These are phyloP conservation scores for Pyrrhia umbra DNA, from an alignment of 2,888 invertebrate species.

Conservation along the genomic window DNA sequence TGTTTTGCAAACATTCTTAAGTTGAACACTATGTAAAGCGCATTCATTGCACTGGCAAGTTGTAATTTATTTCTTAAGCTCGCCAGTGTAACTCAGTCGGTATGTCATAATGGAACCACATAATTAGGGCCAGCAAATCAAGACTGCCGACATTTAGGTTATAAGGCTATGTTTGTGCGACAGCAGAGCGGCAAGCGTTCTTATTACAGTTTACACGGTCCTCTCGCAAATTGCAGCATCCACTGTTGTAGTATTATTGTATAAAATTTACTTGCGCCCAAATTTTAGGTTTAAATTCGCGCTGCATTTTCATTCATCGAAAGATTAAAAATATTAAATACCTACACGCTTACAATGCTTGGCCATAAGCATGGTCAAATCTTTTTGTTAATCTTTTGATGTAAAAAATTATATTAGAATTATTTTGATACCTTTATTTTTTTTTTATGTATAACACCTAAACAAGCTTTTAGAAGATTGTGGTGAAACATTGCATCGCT, in stretches of 20 bases:
- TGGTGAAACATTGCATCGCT: no score
- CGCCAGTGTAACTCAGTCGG: conserved; percentile 15
- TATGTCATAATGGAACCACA: conserved; percentile 23
- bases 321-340: no score
- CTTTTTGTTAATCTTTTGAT: no score
- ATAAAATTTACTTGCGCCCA: no score
- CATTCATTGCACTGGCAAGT: conserved; percentile 17
- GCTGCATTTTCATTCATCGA: no score
- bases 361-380: no score
- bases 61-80: conserved; percentile 35
- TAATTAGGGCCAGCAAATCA: conserved; percentile 47
- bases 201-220: background rate
- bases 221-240: background rate
- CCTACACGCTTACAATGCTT: no score
- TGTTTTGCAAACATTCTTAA: conserved; percentile 19
- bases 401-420: no score
- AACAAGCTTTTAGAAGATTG: no score
- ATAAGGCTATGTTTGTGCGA: background rate
- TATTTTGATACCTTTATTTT: no score
- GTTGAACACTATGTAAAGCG: background rate
- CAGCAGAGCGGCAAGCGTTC: background rate
- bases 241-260: background rate
- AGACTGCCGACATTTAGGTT: conserved; percentile 6
- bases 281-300: no score
- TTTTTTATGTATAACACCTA: no score